Base-by-base conservation (phyloP, 2,888 invertebrate genomes). In the Meliscaeva auricollis region DNA sequence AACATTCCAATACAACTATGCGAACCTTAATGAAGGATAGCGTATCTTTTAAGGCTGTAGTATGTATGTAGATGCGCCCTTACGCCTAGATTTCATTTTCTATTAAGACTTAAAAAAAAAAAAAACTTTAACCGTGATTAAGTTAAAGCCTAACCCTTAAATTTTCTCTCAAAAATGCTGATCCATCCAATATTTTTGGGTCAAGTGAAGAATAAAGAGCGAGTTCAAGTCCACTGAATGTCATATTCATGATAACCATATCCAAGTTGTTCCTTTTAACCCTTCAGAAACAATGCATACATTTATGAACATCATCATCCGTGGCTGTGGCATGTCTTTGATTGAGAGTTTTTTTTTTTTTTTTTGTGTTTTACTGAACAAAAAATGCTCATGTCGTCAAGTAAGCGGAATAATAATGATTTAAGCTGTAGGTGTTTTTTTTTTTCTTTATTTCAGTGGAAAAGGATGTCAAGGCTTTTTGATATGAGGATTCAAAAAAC, bases 331-430 rank as follows among this genome's bases (percentile, higher is more conserved):
- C 64, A 79, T 58, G 58, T 58, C 64, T 72, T 73, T 56, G 58
- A 66, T 70, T 70, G 44, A 32, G 46, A 64, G 20, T 64, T 64
- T 50, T 32, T 32, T 56, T 56, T 56, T 32, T 32, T 35, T 56
- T 52, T 52, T 62, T 64, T 72, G 17, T 46, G 1, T 60, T 30
- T 46, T 13, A 17, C 11, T 32, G 11, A 64, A 64, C 62, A 46
- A 46, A 64, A 64, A 38, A 46, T 46, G 64, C 38, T 46, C 64
- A 46, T 64, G 46, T 32, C 54, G 72, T 32, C 66, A 72, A 72
- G 66, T 72, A 66, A 72, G 66, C 52, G 64, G 64, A 72, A 58
- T 66, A 78, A 72, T 58, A 72, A 78, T 41, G 54, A 78, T 58
- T 58, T 68, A 76, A 76, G 48, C 38, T 68, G 68, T 68, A 64